A percentile compares a stretch with the other conserved stretches of the same genome.
Evolutionary conservation across 92 coral and sea anemone species (phyloP).

Genomic region (Umimayanthus kanabou): DNA sequence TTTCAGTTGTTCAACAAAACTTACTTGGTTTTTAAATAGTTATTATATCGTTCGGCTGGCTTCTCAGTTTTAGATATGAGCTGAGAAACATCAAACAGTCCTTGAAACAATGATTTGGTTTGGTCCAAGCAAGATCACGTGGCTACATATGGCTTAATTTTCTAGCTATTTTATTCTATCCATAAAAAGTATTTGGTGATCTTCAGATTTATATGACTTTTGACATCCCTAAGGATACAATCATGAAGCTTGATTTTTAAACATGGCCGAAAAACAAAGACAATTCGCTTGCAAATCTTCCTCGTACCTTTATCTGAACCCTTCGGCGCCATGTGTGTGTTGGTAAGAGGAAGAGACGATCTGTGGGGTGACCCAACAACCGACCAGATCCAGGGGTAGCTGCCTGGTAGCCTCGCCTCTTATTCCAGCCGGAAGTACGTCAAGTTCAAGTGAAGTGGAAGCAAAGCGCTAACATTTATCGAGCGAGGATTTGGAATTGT

Average conservation of each 20-base stretch:
- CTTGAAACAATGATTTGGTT: neutral
- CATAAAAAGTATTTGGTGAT: neutral
- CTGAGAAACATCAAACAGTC: neutral
- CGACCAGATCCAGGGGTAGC: neutral
- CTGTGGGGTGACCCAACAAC: conserved; percentile 76
- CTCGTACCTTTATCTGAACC: conserved; percentile 44
- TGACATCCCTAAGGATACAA: neutral
- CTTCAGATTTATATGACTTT: neutral
- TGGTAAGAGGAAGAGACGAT: conserved; percentile 67
- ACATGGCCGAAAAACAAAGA: neutral
- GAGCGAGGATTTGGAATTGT: too few relatives aligned
- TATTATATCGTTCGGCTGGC: too few relatives aligned
- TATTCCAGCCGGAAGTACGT: neutral
- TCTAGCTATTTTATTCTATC: neutral
- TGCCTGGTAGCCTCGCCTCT: conserved; percentile 26
- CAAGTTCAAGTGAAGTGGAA: too few relatives aligned
- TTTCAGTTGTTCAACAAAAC: neutral
- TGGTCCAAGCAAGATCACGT: neutral
- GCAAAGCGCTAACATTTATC: too few relatives aligned
- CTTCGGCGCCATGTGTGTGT: conserved; percentile 98
- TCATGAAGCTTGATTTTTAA: neutral
- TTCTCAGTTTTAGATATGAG: neutral
- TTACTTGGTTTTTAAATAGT: neutral
- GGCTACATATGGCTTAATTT: neutral
- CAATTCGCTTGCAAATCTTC: neutral